These are phyloP conservation scores for Holocentrus rufus DNA, from an alignment of 2,797 vertebrate species.

Conservation along the genomic window DNA sequence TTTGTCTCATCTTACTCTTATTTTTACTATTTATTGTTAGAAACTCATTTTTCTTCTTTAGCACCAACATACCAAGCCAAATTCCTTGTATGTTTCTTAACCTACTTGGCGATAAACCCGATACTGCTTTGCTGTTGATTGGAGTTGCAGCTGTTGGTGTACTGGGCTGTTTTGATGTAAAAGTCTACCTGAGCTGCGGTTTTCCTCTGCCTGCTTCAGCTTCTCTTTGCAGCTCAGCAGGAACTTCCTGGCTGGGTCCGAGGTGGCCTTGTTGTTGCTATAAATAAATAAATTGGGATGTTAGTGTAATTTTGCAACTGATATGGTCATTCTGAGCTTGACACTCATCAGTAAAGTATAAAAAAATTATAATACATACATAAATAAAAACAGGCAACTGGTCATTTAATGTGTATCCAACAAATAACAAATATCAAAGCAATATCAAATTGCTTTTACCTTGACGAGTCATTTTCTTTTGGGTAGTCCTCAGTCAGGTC, in stretches of 20 bases:
- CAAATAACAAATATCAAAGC: not conserved
- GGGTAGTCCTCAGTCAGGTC: constrained; percentile 96
- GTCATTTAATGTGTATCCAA: not conserved
- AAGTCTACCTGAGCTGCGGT: constrained; percentile 85
- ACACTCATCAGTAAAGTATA: too few relatives aligned
- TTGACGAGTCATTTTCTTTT: constrained; percentile 98
- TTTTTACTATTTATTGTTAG: too few relatives aligned
- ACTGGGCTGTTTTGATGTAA: too few relatives aligned
- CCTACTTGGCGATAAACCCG: too few relatives aligned
- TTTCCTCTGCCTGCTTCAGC: constrained; percentile 92
- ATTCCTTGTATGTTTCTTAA: too few relatives aligned
- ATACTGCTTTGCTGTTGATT: too few relatives aligned
- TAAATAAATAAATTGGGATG: constrained; percentile 8
- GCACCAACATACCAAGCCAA: too few relatives aligned
- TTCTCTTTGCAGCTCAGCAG: constrained; percentile 93
- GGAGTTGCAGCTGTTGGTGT: too few relatives aligned
- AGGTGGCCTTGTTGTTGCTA: constrained; percentile 96
- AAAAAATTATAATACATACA: not conserved
- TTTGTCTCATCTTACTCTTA: too few relatives aligned
- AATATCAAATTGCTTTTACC: constrained; percentile 74
- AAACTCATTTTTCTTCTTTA: too few relatives aligned
- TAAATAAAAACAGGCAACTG: not conserved
- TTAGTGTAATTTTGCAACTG: too few relatives aligned
- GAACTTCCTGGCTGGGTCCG: constrained; percentile 90
- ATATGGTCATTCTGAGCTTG: too few relatives aligned